These are phyloP conservation scores for Echeneis naucrates DNA, from an alignment of 2,797 vertebrate species.

Conservation along the genomic window DNA sequence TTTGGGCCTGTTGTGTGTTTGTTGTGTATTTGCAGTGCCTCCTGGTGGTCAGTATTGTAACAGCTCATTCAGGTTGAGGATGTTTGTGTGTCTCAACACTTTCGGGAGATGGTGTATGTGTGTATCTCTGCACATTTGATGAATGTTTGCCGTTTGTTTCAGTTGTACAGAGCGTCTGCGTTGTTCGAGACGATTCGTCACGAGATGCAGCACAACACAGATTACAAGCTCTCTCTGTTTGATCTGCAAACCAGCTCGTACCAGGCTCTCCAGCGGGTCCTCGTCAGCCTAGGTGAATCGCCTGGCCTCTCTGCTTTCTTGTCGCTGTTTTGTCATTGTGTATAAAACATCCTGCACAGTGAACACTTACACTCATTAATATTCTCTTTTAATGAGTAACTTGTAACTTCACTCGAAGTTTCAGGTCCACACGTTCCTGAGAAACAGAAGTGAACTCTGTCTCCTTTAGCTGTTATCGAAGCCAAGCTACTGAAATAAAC, in stretches of 20 bases:
- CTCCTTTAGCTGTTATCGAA: too few relatives aligned
- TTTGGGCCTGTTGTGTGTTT: too few relatives aligned
- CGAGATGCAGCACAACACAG: conserved; percentile 92
- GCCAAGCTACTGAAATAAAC: too few relatives aligned
- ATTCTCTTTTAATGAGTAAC: too few relatives aligned
- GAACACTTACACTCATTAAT: too few relatives aligned
- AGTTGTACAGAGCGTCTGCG: conserved; percentile 93
- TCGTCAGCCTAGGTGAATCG: conserved; percentile 92
- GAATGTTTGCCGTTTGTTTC: conserved; percentile 40
- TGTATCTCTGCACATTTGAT: neutral
- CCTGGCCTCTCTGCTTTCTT: neutral
- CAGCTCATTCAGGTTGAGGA: neutral
- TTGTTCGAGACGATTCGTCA: conserved; percentile 95
- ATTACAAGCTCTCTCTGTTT: conserved; percentile 95
- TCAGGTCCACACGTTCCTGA: too few relatives aligned
- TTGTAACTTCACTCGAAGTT: too few relatives aligned
- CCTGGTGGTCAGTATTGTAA: conserved; percentile 60
- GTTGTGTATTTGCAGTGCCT: conserved; percentile 58
- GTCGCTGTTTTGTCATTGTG: neutral
- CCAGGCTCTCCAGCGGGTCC: conserved; percentile 95
- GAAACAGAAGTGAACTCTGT: too few relatives aligned
- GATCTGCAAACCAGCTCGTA: conserved; percentile 96
- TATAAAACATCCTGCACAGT: too few relatives aligned
- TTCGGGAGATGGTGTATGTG: neutral
- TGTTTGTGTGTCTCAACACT: neutral